Evolutionary conservation across 37 sponge, comb jelly and placozoan genomes (phyloP), one percentile per base, ranked within the genome.

Genomic region (Mnemiopsis leidyi): DNA sequence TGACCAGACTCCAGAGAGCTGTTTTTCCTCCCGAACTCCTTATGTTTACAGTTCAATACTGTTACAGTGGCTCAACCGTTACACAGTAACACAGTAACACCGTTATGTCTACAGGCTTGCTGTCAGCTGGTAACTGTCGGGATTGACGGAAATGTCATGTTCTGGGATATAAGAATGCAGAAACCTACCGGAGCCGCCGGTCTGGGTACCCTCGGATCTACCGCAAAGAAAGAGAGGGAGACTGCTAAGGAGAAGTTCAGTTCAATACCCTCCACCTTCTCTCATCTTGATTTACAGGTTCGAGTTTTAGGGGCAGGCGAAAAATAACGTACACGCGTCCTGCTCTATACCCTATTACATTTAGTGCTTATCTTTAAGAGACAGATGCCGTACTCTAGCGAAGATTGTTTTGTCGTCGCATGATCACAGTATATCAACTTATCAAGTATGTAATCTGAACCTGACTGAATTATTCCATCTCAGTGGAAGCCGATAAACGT

Each of bases 161-260:
- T 97, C 82, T 98, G 99, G 99, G 99, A 98, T 69, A 95, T 93
- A 28, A 38, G 99, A 32, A 96, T 93, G 3, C 92, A 94, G 92
- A 95, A 95, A 85, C 69, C 83, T 25, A 40, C 69, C 23, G 88
- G 90, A 0, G 28, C 82, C 69, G 73, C 93, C 36, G 82, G 79
- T 32, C 38, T 76, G 37, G 40, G 38, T 33, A 93, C 35, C 20
- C 48, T 38, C 2, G 61, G 32, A 24, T n/a, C 82, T 36, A 35
- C 69, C 5, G 9, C 32, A 69, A 82, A 40, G 76, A 71, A 39
- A 30, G 93, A 96, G 30, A 95, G 69, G 93, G 71, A 85, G 90
- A 40, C 48, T 29, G 39, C 90, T 21, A 23, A 28, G 13, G 90
- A 85, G 90, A 85, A 85, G 48, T 85, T 85, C 90, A 85, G 90